A percentile compares a stretch with the other conserved stretches of the same genome.
These are phyloP conservation scores for Drosophila tristis DNA, from an alignment of 1,140 invertebrate species.

Conservation along the genomic window DNA sequence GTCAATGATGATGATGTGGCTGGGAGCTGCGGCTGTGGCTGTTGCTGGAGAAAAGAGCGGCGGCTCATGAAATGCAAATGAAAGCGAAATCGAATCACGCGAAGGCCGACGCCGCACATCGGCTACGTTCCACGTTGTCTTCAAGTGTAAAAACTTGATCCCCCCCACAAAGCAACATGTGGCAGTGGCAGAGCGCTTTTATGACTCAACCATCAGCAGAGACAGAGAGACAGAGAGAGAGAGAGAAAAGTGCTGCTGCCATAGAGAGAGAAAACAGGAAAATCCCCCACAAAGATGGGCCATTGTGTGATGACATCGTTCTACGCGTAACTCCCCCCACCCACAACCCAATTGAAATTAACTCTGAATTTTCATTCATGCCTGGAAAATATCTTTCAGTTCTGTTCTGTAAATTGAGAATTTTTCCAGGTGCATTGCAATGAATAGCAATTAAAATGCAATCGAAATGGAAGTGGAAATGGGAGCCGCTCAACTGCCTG, in stretches of 20 bases:
- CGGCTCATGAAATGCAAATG: slow-evolving; percentile 60
- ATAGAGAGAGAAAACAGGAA: neutral
- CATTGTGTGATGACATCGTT: slow-evolving; percentile 46
- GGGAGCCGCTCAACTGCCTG: no score
- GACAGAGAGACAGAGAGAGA: neutral
- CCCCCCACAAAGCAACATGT: slow-evolving; percentile 20
- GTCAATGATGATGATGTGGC: slow-evolving; percentile 2
- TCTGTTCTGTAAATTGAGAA: no score
- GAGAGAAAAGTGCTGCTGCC: neutral
- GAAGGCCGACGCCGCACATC: slow-evolving; percentile 41
- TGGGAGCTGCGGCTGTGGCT: neutral
- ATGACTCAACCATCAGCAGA: neutral
- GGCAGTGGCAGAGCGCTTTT: slow-evolving; percentile 1
- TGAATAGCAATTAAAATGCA: no score
- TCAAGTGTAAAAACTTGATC: slow-evolving; percentile 2
- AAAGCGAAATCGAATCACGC: slow-evolving; percentile 71
- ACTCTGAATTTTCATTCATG: no score
- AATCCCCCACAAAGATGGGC: slow-evolving; percentile 12
- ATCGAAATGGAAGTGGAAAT: no score
- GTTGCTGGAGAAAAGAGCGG: slow-evolving; percentile 32
- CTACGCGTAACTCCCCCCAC: slow-evolving; percentile 1
- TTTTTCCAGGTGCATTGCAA: no score
- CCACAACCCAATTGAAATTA: no score
- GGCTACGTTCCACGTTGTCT: neutral
- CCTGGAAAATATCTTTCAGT: no score